Conservation (phyloP, 2,113 vertebrate genomes). For the Mohoua ochrocephala region DNA sequence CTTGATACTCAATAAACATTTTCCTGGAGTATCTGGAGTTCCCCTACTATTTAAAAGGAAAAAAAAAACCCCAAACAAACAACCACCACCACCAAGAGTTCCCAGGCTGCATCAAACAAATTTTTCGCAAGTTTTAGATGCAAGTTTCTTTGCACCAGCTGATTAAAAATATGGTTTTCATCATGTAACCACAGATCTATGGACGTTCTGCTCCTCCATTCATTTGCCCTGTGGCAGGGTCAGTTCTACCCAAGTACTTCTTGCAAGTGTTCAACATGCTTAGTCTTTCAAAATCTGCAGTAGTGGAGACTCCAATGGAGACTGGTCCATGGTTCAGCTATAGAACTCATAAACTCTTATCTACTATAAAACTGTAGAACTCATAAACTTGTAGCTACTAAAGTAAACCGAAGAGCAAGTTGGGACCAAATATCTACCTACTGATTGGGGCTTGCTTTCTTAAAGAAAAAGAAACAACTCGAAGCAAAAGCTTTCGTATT, state of each 20-base stretch:
- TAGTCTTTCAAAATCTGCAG: background rate
- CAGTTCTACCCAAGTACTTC: background rate
- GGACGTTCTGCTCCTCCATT: background rate
- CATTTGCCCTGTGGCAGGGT: accelerated
- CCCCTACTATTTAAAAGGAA: background rate
- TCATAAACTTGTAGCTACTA: background rate
- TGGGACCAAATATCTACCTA: background rate
- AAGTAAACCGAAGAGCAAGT: background rate
- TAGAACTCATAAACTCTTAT: background rate
- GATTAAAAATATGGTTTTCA: background rate
- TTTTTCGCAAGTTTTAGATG: background rate
- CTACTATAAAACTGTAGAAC: background rate
- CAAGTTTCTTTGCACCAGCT: background rate
- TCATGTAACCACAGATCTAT: background rate
- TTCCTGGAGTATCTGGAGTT: background rate
- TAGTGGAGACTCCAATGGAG: background rate
- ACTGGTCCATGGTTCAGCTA: background rate
- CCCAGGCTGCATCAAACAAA: background rate
- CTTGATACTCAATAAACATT: background rate
- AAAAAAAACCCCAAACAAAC: accelerated
- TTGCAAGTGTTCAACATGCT: background rate
- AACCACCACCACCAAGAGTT: background rate
- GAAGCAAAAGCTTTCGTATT: background rate
- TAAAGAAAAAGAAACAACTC: background rate
- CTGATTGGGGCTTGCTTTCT: background rate